A percentile compares a stretch with the other conserved stretches of the same genome.
These are phyloP conservation scores for Byasa hedistus DNA, from an alignment of 2,888 invertebrate genomes.

Conservation along the genomic window DNA sequence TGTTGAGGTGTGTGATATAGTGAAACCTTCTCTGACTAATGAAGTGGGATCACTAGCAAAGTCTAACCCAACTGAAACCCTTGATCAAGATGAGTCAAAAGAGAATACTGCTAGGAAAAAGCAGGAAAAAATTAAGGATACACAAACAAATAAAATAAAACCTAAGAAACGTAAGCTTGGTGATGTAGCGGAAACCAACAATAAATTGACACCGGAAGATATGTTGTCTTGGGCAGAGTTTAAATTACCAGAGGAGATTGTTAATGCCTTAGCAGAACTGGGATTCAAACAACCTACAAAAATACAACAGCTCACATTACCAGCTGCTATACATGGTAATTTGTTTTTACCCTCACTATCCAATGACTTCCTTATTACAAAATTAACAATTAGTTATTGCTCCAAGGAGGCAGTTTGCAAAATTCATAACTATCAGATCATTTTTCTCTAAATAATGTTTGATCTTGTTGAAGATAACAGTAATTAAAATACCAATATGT, in stretches of 20 bases:
- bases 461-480: too few relatives aligned
- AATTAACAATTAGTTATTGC: too few relatives aligned
- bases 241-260: slow-evolving; percentile 84
- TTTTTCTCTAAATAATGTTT: too few relatives aligned
- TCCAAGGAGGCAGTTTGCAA: too few relatives aligned
- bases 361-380: too few relatives aligned
- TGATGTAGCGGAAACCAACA: slow-evolving; percentile 43
- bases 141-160: slow-evolving; percentile 32
- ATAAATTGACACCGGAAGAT: slow-evolving; percentile 62
- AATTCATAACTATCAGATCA: too few relatives aligned
- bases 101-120: slow-evolving; percentile 27
- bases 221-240: slow-evolving; percentile 83
- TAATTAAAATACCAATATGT: too few relatives aligned
- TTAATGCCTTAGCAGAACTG: slow-evolving; percentile 86
- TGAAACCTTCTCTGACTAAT: slow-evolving; percentile 53
- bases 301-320: slow-evolving; percentile 90
- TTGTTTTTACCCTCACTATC: not conserved
- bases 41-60: slow-evolving; percentile 35
- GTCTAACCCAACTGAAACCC: slow-evolving; percentile 5
- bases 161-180: slow-evolving; percentile 55
- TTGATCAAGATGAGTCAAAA: not conserved
- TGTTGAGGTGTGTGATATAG: slow-evolving; percentile 54
- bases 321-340: slow-evolving; percentile 90
- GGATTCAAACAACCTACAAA: slow-evolving; percentile 91
- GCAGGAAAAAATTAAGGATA: slow-evolving; percentile 31